These are phyloP conservation scores for Balaenoptera acutorostrata DNA, from an alignment of 2,113 vertebrate species.

Conservation along the genomic window DNA sequence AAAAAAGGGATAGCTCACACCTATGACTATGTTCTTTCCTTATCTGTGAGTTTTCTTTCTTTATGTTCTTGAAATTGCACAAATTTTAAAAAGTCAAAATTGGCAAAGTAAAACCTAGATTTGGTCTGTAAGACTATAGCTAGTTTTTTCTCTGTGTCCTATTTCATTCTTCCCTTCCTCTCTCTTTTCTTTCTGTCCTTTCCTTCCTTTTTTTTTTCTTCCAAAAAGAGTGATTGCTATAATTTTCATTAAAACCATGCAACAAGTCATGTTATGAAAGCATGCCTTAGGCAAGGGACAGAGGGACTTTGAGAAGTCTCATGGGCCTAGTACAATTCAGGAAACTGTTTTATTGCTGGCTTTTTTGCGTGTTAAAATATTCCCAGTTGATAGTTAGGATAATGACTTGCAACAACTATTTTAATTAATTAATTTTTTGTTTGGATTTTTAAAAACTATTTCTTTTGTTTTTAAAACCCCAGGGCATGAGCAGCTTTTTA, in stretches of 20 bases:
- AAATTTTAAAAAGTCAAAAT: background rate
- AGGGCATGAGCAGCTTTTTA: background rate
- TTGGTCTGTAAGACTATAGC: background rate
- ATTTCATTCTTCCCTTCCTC: background rate
- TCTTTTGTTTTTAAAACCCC: constrained; percentile 65
- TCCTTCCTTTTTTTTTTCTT: background rate
- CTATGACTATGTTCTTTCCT: background rate
- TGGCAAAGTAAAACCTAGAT: background rate
- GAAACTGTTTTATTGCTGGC: constrained; percentile 31
- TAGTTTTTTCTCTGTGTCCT: background rate
- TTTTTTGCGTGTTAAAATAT: constrained; percentile 45
- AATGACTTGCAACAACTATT: constrained; percentile 56
- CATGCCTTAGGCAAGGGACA: constrained; percentile 3
- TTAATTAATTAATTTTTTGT: constrained; percentile 72
- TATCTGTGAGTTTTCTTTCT: background rate
- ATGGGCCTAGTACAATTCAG: background rate
- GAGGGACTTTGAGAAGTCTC: constrained; percentile 27
- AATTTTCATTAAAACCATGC: constrained; percentile 23
- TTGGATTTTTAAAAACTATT: constrained; percentile 51
- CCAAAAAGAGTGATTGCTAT: background rate
- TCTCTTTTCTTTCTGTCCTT: background rate
- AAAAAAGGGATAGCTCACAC: background rate
- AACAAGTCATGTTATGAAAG: background rate
- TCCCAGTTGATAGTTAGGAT: constrained; percentile 29
- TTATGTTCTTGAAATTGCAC: background rate